These are phyloP conservation scores for Oreochromis aureus DNA, from an alignment of 2,113 vertebrate species.

Conservation along the genomic window DNA sequence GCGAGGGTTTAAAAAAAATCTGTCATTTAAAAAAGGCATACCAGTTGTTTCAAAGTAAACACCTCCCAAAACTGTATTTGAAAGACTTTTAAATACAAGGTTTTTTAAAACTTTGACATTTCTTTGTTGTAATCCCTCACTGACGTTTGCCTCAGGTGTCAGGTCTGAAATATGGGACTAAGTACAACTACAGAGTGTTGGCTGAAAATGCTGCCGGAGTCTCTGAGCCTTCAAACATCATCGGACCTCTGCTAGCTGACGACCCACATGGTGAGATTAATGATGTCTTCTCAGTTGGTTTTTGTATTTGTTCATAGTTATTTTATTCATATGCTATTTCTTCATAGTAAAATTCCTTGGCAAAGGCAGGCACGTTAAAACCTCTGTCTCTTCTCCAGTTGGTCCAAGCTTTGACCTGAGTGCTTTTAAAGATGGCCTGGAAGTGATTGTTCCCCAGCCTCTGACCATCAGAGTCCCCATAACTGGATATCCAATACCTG, in stretches of 20 bases:
- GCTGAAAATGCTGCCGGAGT: conserved; percentile 95
- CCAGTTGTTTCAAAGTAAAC: not conserved
- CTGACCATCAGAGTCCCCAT: conserved; percentile 89
- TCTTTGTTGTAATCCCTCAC: not conserved
- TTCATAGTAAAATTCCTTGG: not conserved
- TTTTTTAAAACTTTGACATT: not conserved
- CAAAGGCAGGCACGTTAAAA: not conserved
- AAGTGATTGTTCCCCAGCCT: conserved; percentile 90
- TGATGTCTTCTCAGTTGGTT: not conserved
- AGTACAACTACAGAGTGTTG: conserved; percentile 90
- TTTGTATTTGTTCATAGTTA: not conserved
- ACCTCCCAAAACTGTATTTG: not conserved
- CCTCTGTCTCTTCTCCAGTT: conserved; percentile 60
- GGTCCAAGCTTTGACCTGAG: conserved; percentile 89
- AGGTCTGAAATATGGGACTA: conserved; percentile 83
- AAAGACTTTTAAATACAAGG: not conserved
- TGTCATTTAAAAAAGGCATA: not conserved
- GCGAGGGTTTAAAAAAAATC: not conserved
- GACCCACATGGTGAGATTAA: conserved; percentile 80
- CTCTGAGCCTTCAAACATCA: conserved; percentile 86
- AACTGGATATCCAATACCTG: conserved; percentile 87
- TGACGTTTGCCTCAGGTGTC: conserved; percentile 74
- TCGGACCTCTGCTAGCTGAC: conserved; percentile 91
- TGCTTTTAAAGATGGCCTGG: conserved; percentile 89
- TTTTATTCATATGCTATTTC: not conserved